These are phyloP conservation scores for Bettongia penicillata DNA, from an alignment of 2,113 vertebrate genomes.

Conservation along the genomic window DNA sequence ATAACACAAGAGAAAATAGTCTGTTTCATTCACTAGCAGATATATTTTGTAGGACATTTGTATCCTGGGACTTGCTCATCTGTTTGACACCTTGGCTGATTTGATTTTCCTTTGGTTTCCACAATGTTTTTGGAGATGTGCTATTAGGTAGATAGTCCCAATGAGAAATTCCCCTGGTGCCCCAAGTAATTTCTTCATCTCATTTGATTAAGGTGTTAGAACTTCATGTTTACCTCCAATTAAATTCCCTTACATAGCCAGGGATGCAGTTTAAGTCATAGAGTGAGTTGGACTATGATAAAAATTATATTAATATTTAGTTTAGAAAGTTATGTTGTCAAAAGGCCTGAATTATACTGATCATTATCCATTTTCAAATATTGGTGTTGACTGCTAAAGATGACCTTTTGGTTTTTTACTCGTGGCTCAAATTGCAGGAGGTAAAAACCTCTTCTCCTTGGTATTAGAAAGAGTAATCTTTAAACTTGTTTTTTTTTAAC, in stretches of 20 bases:
- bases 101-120: neutral
- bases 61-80: neutral
- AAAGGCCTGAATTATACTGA: neutral
- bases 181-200: accelerated
- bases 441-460: neutral
- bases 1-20: no score
- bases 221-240: neutral
- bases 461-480: neutral
- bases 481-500: neutral
- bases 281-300: neutral
- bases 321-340: neutral
- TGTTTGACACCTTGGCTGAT: neutral
- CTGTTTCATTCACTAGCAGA: no score
- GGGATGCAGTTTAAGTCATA: neutral
- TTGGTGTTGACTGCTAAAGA: neutral
- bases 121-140: neutral
- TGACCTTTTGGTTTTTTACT: neutral
- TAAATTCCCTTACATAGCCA: neutral
- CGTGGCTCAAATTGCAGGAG: neutral
- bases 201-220: neutral
- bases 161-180: neutral
- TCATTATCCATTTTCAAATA: neutral
- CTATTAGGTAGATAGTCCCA: neutral
- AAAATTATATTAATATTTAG: neutral
- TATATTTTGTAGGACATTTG: neutral